Evolutionary conservation across 2,797 vertebrate genomes (phyloP).

Genomic region (Bovichtus variegatus): DNA sequence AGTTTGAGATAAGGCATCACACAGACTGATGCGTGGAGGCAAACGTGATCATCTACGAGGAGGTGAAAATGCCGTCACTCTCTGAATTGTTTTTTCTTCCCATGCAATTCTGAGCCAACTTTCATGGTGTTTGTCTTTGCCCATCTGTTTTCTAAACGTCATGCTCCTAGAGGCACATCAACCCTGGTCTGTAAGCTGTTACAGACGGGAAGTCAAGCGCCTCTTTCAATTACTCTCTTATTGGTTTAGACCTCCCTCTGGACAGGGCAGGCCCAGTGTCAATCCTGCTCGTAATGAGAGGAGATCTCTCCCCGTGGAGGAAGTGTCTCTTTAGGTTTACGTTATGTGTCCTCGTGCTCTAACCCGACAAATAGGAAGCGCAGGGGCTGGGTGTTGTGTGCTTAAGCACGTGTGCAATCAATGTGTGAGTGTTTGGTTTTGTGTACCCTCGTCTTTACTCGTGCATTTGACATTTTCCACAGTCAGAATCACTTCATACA

Average conservation of each 20-base stretch:
- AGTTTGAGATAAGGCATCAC: constrained; percentile 27
- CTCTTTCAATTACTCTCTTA: constrained; percentile 85
- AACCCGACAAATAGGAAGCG: constrained; percentile 74
- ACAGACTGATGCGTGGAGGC: constrained; percentile 26
- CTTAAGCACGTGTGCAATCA: constrained; percentile 25
- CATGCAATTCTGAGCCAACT: constrained; percentile 54
- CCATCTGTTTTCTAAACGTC: constrained; percentile 81
- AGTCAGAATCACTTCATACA: constrained; percentile 15
- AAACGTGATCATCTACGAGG: constrained; percentile 24
- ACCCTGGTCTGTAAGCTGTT: constrained; percentile 77
- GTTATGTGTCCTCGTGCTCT: constrained; percentile 73
- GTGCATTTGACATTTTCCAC: constrained; percentile 22
- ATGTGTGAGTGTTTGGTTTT: constrained; percentile 23
- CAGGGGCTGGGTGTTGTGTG: constrained; percentile 14
- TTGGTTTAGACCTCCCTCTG: constrained; percentile 81
- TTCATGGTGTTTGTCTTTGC: constrained; percentile 76
- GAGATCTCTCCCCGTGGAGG: constrained; percentile 81
- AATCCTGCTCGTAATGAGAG: constrained; percentile 84
- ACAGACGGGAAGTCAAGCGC: constrained; percentile 81
- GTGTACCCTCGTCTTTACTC: background rate
- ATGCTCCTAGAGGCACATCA: constrained; percentile 69
- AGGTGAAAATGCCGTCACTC: constrained; percentile 28
- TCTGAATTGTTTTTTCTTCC: constrained; percentile 31
- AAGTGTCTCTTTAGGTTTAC: constrained; percentile 81
- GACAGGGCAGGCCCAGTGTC: constrained; percentile 80